Evolutionary conservation across 2,113 vertebrate genomes (phyloP), one percentile per base, ranked within the genome.

Genomic region (Hipposideros armiger): DNA sequence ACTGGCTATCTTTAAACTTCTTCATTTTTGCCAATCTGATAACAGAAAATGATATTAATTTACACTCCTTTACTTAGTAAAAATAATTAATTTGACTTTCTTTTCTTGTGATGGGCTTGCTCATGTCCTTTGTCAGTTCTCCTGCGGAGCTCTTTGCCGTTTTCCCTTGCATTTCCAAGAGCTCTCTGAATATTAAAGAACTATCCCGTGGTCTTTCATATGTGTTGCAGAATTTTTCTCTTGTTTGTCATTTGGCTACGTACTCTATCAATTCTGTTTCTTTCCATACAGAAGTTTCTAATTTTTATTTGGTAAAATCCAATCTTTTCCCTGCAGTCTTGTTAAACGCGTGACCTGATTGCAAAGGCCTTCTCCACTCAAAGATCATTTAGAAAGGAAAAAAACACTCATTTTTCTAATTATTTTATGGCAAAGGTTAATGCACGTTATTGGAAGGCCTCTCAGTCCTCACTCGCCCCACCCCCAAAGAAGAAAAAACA

Each of bases 21-120:
- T 91, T 91, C 56, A 84, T 78, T 84, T 90, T 72, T 94, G 64
- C 94, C 83, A 77, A 47, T 52, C n/a, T 73, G 78, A 47, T 91
- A 77, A 91, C 28, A 87, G 77, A 66, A 91, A 64, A 83, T 58
- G 28, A 45, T 67, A 74, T 85, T 93, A 62, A 94, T 58, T 95
- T 78, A 56, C 17, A 88, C 52, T 64, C 77, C 42, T 64, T 90
- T 64, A 73, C 67, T 87, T 72, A 66, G 84, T 84, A 80, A 90
- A 77, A 94, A 64, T 70, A 88, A 66, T 60, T 70, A 66, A 74
- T 24, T 32, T 80, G 60, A 50, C 83, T 91, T 91, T 82, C 82
- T 60, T 80, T 72, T 70, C 72, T 77, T 66, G 54, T n/a, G 77
- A 80, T 64, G 36, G 47, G 73, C 56, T 80, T 66, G 73, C 26